Evolutionary conservation across 2,797 vertebrate genomes (phyloP).

Genomic region (Melopsittacus undulatus): DNA sequence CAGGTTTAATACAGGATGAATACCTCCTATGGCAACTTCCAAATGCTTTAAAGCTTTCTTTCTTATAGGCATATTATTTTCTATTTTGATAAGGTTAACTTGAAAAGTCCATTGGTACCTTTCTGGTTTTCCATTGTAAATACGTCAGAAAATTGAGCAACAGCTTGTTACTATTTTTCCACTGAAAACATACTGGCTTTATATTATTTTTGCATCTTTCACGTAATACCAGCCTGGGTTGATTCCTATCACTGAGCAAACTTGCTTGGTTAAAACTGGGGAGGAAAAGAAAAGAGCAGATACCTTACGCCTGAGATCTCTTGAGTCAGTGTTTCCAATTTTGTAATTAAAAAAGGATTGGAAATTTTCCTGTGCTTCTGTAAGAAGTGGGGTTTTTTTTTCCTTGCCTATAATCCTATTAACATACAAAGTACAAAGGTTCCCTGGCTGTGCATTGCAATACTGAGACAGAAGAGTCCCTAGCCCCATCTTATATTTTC

Average conservation of each 20-base stretch:
- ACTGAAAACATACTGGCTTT: not conserved
- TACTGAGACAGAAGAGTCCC: not conserved
- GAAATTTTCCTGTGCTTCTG: not conserved
- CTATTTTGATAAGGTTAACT: not conserved
- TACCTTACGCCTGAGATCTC: not conserved
- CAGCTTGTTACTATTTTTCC: not conserved
- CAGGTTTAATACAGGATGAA: not conserved
- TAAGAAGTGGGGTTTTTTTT: not conserved
- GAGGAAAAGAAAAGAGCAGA: not conserved
- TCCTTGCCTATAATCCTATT: not conserved
- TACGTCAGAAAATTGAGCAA: not conserved
- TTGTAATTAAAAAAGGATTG: not conserved
- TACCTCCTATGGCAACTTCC: not conserved
- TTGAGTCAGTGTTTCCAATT: not conserved
- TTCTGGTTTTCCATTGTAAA: not conserved
- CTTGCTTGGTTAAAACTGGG: not conserved
- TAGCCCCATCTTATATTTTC: not conserved
- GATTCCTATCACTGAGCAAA: not conserved
- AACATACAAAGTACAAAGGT: not conserved
- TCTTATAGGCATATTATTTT: not conserved
- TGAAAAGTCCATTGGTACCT: not conserved
- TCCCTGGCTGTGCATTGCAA: not conserved
- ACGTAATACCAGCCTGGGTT: not conserved
- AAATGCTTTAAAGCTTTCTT: not conserved
- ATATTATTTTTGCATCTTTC: not conserved